Base-by-base conservation (phyloP, 2,888 invertebrate species). In the Cryptocephalus moraei region DNA sequence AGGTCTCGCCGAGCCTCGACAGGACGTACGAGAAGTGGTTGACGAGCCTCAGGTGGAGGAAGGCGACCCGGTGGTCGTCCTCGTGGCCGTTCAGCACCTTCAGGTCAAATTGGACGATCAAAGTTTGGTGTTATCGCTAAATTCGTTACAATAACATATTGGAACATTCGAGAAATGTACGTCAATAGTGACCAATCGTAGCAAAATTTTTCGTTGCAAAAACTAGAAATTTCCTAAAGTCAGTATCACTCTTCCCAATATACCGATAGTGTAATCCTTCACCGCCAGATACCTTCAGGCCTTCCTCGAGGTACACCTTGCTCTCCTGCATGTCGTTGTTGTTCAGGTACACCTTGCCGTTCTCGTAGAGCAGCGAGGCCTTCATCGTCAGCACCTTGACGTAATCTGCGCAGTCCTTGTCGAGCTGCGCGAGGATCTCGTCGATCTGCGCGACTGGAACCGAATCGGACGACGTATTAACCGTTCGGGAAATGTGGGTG, bases 11-110 rank as follows among this genome's bases (percentile, higher is more conserved):
- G 43, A 75, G 61, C 58, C 78, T 77, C 1, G 77, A 75, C 3
- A 77, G 63, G 48, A 76, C 73, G 60, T 77, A 80, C 46, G 78
- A 75, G 43, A 77, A 65, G 51, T 79, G 74, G 58, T 80, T 80
- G 48, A 79, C 74, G 36, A 79, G 70, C 59, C 78, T 71, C 43
- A 79, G 67, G 38, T 76, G 68, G 48, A 79, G 70, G 59, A 78
- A 80, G 32, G 57, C 53, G 14, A 69, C 57, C 45, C 62, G 59
- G 4, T 62, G 56, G 47, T 70, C 53, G 22, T 56, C 54, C 2
- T 51, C 49, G 43, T 59, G 49, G 1, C 61, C 57, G 41, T 54
- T 50, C 32, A 68, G 60, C 10, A 65, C 33, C n/a, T 22, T 2
- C 2, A 22, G 3, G 22, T 22, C 22, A 6, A 22, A 22, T 22